Percentiles rank a stretch among this genome's conserved stretches.
These are phyloP conservation scores for Hydraecia micacea DNA, from an alignment of 2,888 invertebrate species.

Conservation along the genomic window DNA sequence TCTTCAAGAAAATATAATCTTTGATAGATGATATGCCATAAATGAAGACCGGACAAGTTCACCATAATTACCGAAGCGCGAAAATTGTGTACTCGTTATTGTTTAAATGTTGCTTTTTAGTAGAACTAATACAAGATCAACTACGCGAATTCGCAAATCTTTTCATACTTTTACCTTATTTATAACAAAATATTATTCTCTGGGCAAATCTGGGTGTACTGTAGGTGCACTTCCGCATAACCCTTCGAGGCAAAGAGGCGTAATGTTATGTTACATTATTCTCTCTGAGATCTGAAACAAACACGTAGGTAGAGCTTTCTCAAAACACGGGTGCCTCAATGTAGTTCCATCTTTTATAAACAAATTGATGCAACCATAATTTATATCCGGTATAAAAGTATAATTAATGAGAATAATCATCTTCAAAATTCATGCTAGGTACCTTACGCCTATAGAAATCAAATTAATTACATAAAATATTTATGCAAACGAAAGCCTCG, in stretches of 20 bases:
- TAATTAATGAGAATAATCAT: background rate
- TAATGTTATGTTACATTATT: background rate
- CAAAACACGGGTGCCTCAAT: background rate
- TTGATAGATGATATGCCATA: background rate
- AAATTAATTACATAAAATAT: constrained; percentile 33
- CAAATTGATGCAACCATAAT: background rate
- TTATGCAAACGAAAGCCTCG: constrained; percentile 36
- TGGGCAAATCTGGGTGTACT: background rate
- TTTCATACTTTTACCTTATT: background rate
- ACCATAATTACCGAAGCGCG: too few species aligned
- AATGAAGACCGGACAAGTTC: background rate
- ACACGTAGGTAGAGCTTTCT: background rate
- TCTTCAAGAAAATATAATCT: background rate
- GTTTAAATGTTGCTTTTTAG: background rate
- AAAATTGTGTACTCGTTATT: background rate
- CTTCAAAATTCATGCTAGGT: background rate
- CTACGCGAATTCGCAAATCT: background rate
- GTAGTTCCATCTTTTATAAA: background rate
- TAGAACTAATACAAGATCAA: background rate
- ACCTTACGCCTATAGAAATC: constrained; percentile 22
- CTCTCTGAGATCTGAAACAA: background rate
- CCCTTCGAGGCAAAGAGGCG: background rate
- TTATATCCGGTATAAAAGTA: background rate
- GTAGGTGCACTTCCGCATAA: background rate
- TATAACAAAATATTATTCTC: background rate